These are phyloP conservation scores for Burhinus bistriatus DNA, from an alignment of 2,113 vertebrate species.

Conservation along the genomic window DNA sequence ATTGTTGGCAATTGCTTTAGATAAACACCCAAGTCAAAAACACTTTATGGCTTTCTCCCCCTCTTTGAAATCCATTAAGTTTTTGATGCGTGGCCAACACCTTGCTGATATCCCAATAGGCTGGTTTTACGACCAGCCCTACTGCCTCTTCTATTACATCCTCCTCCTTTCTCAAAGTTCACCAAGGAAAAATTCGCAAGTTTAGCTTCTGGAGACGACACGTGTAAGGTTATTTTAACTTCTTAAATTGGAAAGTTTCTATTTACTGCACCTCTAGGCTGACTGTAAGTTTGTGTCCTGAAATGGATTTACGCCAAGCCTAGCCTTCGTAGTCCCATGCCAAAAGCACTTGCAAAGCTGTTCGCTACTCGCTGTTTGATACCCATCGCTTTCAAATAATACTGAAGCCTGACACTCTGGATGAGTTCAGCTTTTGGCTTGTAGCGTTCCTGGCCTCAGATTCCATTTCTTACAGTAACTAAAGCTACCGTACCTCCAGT, in stretches of 20 bases:
- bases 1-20: conserved; percentile 37
- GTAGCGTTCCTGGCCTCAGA: neutral
- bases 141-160: neutral
- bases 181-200: neutral
- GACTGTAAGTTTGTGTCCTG: neutral
- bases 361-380: neutral
- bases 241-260: neutral
- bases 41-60: neutral
- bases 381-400: neutral
- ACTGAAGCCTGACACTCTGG: neutral
- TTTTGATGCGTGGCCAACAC: conserved; percentile 53
- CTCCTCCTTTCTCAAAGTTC: neutral
- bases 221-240: conserved; percentile 39
- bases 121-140: neutral
- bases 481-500: neutral
- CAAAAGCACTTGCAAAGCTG: neutral
- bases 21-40: conserved; percentile 31
- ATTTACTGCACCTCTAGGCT: conserved; percentile 30
- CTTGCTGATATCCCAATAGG: neutral
- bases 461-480: neutral
- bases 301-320: neutral
- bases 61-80: conserved; percentile 32
- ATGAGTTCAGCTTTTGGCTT: conserved; percentile 34
- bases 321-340: neutral
- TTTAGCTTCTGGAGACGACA: conserved; percentile 24